Percentiles rank a stretch among this genome's conserved stretches.
phyloP scores from a whole-genome alignment of 1,140 invertebrate species.

The Calephelis virginiensis region DNA sequence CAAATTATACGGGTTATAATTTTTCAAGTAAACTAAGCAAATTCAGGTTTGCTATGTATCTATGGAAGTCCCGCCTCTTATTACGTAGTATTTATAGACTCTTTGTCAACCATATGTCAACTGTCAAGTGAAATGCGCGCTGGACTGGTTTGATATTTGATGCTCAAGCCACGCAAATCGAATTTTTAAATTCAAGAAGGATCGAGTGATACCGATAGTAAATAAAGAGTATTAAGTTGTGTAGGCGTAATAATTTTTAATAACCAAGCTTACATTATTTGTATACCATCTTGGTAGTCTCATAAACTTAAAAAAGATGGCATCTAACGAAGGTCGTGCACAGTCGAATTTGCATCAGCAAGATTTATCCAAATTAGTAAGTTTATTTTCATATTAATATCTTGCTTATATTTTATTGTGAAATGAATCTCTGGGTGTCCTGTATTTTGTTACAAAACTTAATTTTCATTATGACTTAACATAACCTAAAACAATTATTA shows the following conservation, averaged over 20 bases:
- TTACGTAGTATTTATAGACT: too few relatives aligned
- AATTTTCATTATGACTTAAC: not conserved
- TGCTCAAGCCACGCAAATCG: slow-evolving; percentile 6
- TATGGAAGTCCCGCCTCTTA: too few relatives aligned
- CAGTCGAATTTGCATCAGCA: slow-evolving; percentile 77
- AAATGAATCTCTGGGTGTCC: not conserved
- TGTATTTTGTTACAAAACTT: too few relatives aligned
- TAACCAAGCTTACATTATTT: not conserved
- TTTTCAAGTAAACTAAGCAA: too few relatives aligned
- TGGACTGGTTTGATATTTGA: too few relatives aligned
- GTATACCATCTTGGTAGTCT: not conserved
- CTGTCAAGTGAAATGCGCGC: slow-evolving; percentile 1
- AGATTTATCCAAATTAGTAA: slow-evolving; percentile 75
- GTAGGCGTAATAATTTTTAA: too few relatives aligned
- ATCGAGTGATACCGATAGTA: not conserved
- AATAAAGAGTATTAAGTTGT: not conserved
- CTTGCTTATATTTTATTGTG: not conserved
- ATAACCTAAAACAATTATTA: slow-evolving; percentile 23
- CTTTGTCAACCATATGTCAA: not conserved
- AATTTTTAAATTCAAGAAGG: not conserved
- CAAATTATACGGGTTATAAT: too few relatives aligned
- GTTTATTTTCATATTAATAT: slow-evolving; percentile 29
- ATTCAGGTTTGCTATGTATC: too few relatives aligned
- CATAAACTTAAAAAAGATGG: slow-evolving; percentile 45
- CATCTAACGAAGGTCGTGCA: slow-evolving; percentile 67